These are phyloP conservation scores for Onychostoma macrolepis DNA, from an alignment of 2,113 vertebrate species.

Conservation along the genomic window DNA sequence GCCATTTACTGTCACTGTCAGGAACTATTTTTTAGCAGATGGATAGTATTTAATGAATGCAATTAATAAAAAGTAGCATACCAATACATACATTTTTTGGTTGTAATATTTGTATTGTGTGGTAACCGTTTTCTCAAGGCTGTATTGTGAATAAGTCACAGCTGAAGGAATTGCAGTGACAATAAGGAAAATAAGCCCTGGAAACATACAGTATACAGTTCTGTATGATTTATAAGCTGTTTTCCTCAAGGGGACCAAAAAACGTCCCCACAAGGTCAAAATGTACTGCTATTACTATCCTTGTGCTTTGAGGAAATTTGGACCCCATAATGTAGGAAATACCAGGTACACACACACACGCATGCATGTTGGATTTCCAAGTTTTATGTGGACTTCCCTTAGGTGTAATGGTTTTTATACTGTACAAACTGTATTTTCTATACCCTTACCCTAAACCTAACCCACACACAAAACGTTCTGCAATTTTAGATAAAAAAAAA, in stretches of 20 bases:
- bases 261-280: neutral
- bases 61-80: no score
- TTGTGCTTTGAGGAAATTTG: neutral
- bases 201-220: neutral
- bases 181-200: slow-evolving; percentile 9
- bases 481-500: neutral
- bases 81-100: neutral
- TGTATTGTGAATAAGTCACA: neutral
- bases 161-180: neutral
- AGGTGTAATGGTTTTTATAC: neutral
- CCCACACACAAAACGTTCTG: neutral
- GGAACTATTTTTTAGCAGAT: no score
- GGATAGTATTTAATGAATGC: no score
- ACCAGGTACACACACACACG: no score
- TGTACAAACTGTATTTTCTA: neutral
- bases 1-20: no score
- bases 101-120: neutral
- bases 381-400: neutral
- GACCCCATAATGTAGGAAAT: neutral
- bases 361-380: neutral
- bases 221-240: neutral
- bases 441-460: neutral
- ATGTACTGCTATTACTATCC: neutral
- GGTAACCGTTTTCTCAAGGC: neutral
- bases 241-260: neutral